These are phyloP conservation scores for Mionectes olivaceus DNA, from an alignment of 2,797 vertebrate genomes.

Conservation along the genomic window DNA sequence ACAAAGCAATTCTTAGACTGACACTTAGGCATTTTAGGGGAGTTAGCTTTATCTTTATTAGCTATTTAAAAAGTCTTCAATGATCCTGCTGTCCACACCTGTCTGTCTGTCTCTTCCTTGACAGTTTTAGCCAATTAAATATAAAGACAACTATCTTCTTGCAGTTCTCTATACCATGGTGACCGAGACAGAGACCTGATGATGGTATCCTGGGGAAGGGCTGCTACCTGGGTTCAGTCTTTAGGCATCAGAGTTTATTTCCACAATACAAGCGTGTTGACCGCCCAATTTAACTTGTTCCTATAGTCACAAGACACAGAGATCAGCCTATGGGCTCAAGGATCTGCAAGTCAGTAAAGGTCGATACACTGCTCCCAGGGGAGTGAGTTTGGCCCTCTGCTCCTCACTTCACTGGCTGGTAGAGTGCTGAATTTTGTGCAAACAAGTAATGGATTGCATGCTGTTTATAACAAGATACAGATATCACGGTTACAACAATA, in stretches of 20 bases:
- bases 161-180: background rate
- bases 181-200: background rate
- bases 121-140: background rate
- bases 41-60: background rate
- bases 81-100: background rate
- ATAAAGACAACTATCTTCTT: background rate
- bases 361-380: background rate
- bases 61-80: background rate
- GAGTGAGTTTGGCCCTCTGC: background rate
- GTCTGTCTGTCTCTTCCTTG: background rate
- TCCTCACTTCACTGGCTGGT: background rate
- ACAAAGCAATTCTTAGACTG: background rate
- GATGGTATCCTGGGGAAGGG: rapidly evolving
- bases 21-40: background rate
- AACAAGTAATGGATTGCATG: background rate
- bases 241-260: background rate
- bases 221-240: background rate
- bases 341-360: background rate
- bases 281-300: background rate
- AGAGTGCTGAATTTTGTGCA: background rate
- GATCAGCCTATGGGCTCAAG: background rate
- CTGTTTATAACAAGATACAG: background rate
- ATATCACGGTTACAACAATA: background rate
- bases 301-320: background rate
- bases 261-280: background rate